Base-by-base conservation (phyloP, 2,888 invertebrate genomes). In the Alcis repandata region DNA sequence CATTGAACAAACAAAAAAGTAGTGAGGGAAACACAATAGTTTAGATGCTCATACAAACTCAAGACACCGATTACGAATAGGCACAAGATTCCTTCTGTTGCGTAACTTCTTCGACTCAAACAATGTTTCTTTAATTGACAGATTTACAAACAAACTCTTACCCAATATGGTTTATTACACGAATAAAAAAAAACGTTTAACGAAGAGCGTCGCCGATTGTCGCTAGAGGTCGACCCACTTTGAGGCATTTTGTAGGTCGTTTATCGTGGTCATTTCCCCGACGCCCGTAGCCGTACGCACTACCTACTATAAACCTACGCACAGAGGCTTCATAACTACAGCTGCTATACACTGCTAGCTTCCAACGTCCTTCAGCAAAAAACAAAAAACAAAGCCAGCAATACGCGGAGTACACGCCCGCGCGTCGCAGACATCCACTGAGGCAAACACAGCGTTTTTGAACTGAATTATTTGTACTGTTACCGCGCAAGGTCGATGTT, bases 241-340 rank as follows among this genome's bases (percentile, higher is more conserved):
- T 79, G 79, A 80, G 81, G 75, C 81, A 81, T 83, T 89, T 88
- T 86, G 86, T 90, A 85, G 90, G 89, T 89, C 89, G 83, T 83
- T 84, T 82, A 84, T 85, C 84, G 88, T 83, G 82, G 85, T 84
- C 86, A 84, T 83, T 87, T 85, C 85, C 84, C 82, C 77, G 71
- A 73, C 77, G 82, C 77, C 76, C 64, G 60, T 68, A 68, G 57
- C 54, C 76, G 62, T 59, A 68, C 64, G 66, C 65, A 66, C 62
- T 22, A 19, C 45, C 33, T 56, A 56, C 56, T 20, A 45, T 6
- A 45, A n/a, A 48, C 62, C 63, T 68, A 71, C 71, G 68, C 66
- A 68, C 20, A 9, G 56, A 60, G 36, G 53, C 59, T 65, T 61
- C 66, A 60, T 48, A 63, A 66, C 43, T 46, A 53, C 22, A 56